Conservation (phyloP, 2,888 invertebrate species). For the Drosophila anomelani region DNA sequence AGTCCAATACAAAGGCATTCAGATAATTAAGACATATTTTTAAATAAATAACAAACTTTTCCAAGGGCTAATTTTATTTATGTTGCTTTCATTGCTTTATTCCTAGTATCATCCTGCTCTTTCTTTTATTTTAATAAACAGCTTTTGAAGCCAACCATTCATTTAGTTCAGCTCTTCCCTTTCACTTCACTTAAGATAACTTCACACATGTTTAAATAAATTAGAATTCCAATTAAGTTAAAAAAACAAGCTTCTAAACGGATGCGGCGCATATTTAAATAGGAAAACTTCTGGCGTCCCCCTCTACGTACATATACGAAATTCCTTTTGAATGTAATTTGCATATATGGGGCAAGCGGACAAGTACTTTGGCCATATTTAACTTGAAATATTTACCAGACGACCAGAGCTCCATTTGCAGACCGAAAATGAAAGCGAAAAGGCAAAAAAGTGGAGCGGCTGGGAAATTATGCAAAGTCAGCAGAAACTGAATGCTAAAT, state of each 20-base stretch:
- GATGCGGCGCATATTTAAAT: slow-evolving; percentile 28
- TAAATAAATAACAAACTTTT: neutral
- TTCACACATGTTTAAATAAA: slow-evolving; percentile 26
- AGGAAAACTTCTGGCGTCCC: slow-evolving; percentile 23
- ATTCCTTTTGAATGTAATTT: slow-evolving; percentile 62
- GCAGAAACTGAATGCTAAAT: slow-evolving; percentile 57
- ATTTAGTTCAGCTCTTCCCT: neutral
- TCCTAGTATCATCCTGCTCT: neutral
- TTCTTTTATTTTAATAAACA: neutral
- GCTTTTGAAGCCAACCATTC: slow-evolving; percentile 2
- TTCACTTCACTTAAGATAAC: neutral
- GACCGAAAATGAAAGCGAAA: slow-evolving; percentile 16
- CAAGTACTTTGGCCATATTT: slow-evolving; percentile 56
- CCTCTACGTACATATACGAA: slow-evolving; percentile 30
- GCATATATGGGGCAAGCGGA: slow-evolving; percentile 63
- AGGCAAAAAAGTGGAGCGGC: slow-evolving; percentile 43
- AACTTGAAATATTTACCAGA: slow-evolving; percentile 54
- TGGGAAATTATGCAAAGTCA: slow-evolving; percentile 71
- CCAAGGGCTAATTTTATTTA: neutral
- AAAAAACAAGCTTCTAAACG: slow-evolving; percentile 12
- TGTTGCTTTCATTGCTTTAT: neutral
- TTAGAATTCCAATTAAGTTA: slow-evolving; percentile 30
- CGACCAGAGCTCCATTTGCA: slow-evolving; percentile 34
- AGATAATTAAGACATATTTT: neutral
- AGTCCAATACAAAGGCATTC: neutral